Evolutionary conservation across 2,113 vertebrate species (phyloP), one percentile per base, ranked within the genome.

Genomic region (Percina caprodes): DNA sequence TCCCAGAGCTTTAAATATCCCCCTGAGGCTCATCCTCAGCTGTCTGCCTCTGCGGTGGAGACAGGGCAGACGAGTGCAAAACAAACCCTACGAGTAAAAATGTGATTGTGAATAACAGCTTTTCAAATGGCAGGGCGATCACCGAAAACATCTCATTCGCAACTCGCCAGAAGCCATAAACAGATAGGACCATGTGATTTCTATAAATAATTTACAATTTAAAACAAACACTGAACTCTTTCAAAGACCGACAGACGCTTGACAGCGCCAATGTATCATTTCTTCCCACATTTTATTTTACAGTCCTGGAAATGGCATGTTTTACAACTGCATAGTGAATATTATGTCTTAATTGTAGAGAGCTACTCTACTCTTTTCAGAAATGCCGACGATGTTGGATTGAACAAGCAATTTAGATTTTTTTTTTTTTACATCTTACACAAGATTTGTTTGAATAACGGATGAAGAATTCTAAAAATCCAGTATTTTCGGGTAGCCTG

Each of bases 1-100:
- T 48, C 63, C 33, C 55, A 1, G 49, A 48, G 75, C 73, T 87
- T 86, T 90, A 89, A 89, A 89, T 52, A 49, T 52, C 6, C 76
- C 62, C 82, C 63, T 5, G 60, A 51, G 67, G 30, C 65, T 80
- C 88, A 74, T 72, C 84, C 30, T 74, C 82, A 71, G 78, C 83
- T 39, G 80, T 42, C 71, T 71, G 65, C 24, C 52, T 63, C 54
- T 7, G 54, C 48, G 11, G 67, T 2, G 65, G 45, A 55, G 21
- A 75, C 69, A 13, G 62, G 26, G 58, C 55, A 35, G 39, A 42
- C 9, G 39, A 42, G 39, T 42, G 39, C 39, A 42, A 42, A 69
- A 21, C 61, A 72, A 48, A 12, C 61, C 77, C 1, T 59, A 56
- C 49, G 2, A 19, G 16, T 33, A 18, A 10, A 54, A 63, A 14